phyloP scores from a whole-genome alignment of 2,888 invertebrate species.

The Lottia scabra region DNA sequence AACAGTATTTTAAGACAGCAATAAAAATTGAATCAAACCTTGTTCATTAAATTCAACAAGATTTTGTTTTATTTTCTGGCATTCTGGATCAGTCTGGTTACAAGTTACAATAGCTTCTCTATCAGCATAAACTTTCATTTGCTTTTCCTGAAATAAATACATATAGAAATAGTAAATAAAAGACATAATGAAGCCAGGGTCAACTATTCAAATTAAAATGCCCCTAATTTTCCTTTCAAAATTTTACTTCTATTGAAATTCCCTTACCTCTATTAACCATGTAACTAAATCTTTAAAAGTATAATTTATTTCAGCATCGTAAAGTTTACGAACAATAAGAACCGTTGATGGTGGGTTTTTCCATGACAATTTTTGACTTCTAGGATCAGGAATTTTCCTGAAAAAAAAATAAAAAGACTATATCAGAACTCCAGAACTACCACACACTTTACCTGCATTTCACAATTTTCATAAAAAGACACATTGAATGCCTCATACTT shows the following conservation, averaged over 20 bases:
- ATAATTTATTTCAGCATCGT: constrained; percentile 87
- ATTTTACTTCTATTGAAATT: background rate
- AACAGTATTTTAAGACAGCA: constrained; percentile 96
- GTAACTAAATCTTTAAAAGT: constrained; percentile 93
- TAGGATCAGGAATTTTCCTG: constrained; percentile 91
- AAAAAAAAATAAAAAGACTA: constrained; percentile 14
- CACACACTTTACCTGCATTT: too few relatives aligned
- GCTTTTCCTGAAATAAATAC: constrained; percentile 80
- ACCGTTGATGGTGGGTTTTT: constrained; percentile 97
- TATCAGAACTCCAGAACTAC: too few relatives aligned
- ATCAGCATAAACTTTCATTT: constrained; percentile 96
- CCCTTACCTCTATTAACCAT: constrained; percentile 89
- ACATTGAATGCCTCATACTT: too few relatives aligned
- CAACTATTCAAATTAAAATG: too few relatives aligned
- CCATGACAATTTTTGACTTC: constrained; percentile 96
- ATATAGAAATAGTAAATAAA: too few relatives aligned
- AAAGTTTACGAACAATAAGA: constrained; percentile 95
- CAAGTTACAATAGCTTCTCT: constrained; percentile 87
- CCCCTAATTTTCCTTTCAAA: too few relatives aligned
- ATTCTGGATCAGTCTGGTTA: constrained; percentile 81
- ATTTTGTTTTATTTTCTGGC: constrained; percentile 76
- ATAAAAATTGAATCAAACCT: background rate
- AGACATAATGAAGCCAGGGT: too few relatives aligned
- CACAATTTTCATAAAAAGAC: too few relatives aligned
- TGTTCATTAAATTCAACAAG: background rate